Percentiles rank a stretch among this genome's conserved stretches.
Conservation (phyloP, 2,797 vertebrate genomes). For the Acanthis flammea region DNA sequence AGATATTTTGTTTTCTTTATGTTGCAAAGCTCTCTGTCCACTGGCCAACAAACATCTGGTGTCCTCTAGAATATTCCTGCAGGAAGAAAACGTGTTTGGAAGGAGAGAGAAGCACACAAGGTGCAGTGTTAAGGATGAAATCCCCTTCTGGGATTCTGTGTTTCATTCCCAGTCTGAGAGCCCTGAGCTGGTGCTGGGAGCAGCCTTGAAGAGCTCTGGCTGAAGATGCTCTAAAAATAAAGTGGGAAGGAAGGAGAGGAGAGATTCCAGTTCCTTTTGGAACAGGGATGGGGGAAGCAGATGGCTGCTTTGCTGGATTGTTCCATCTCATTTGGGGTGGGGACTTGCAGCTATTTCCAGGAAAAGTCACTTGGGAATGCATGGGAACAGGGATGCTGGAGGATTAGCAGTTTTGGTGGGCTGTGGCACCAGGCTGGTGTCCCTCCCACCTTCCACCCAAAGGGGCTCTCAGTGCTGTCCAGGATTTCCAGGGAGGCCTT, state of each 20-base stretch:
- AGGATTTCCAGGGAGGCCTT: neutral
- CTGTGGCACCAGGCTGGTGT: neutral
- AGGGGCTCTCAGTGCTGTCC: neutral
- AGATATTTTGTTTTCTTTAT: neutral
- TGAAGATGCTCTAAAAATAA: slow-evolving; percentile 23
- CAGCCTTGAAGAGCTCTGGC: neutral
- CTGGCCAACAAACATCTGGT: neutral
- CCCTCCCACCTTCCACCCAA: neutral
- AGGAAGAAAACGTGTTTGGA: neutral
- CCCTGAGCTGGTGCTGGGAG: neutral
- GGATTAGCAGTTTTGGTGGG: neutral
- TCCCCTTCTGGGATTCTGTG: neutral
- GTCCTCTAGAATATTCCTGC: neutral
- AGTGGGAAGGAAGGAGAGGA: neutral
- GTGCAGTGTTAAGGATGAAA: neutral
- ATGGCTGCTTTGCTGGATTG: neutral
- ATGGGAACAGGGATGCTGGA: neutral
- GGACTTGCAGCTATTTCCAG: neutral
- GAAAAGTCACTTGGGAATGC: neutral
- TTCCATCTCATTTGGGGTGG: neutral
- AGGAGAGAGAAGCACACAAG: neutral
- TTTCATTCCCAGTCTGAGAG: neutral
- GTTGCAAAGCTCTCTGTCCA: neutral
- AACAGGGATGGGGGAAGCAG: slow-evolving; percentile 28
- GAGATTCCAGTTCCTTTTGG: slow-evolving; percentile 8